phyloP scores from a whole-genome alignment of 1,140 invertebrate genomes.

The Drosophila sulfurigaster region DNA sequence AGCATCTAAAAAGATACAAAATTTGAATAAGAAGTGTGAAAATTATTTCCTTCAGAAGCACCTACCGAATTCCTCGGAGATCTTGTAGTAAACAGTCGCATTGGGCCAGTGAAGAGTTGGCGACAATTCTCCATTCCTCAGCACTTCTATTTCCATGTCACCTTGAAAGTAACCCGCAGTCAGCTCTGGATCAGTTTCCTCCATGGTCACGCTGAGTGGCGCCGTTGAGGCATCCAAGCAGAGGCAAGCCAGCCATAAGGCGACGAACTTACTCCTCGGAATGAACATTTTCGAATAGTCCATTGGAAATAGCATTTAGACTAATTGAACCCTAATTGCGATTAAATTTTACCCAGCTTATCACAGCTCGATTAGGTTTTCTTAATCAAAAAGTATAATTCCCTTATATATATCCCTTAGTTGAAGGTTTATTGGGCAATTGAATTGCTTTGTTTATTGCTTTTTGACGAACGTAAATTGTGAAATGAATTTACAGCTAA shows the following conservation, averaged over 20 bases:
- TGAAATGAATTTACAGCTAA: no score
- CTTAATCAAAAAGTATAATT: background rate
- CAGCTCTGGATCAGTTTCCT: conserved; percentile 58
- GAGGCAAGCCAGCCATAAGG: conserved; percentile 28
- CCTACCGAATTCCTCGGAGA: conserved; percentile 69
- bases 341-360: conserved; percentile 26
- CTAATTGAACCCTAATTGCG: conserved; percentile 24
- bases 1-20: conserved; percentile 4
- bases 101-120: conserved; percentile 57
- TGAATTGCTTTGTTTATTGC: no score
- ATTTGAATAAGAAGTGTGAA: background rate
- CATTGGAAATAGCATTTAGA: background rate
- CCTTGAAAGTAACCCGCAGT: conserved; percentile 67
- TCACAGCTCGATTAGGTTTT: background rate
- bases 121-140: conserved; percentile 42
- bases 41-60: background rate
- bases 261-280: conserved; percentile 18
- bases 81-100: conserved; percentile 84
- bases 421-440: no score
- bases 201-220: background rate
- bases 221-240: conserved; percentile 17
- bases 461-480: no score
- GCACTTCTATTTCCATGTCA: conserved; percentile 58
- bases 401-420: background rate
- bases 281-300: conserved; percentile 53